Evolutionary conservation across 1,140 invertebrate species (phyloP), one percentile per base, ranked within the genome.

Genomic region (Eciton burchellii): DNA sequence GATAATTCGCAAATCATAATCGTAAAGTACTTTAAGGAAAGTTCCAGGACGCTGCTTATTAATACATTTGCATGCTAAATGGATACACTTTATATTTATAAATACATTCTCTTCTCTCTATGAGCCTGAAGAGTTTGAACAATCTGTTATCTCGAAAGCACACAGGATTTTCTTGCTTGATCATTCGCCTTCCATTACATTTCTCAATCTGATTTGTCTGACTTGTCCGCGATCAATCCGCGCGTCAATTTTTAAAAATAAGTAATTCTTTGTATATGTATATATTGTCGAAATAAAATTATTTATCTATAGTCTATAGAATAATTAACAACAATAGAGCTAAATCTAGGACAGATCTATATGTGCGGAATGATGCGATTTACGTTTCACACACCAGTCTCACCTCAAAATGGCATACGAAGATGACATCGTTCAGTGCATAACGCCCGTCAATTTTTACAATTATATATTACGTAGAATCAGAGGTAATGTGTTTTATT

Each of bases 191-290:
- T 52, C 26, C 54, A 4, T 29, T 54, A 54, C 9, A 41, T 71
- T 29, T 16, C 56, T 1, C 1, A 56, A 56, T 35, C 6, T 35
- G 29, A 29, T 47, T 74, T 19, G 8, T 60, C 24, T 49, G 43
- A 62, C 12, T 74, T 16, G 35, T 49, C 47, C 24, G 3, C 24
- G 3, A 47, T 73, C 12, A 49, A 63, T 63, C 26, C 47, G 35
- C 1, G n/a, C 1, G 45, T 29, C 45, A 74, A 74, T 21, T 21
- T 1, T 16, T 19, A 63, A 14, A 74, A 11, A 21, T 63, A 74
- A 11, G 14, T 63, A 49, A 49, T 63, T 11, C 8, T 74, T 74
- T 74, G 6, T 35, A 74, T n/a, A 49, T 74, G 62, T 74, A 35
- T 35, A 74, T n/a, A 49, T 49, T 63, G 63, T 6, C n/a, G 14